Conservation (phyloP, 23 tunicate species). For the Trididemnum miniatum region DNA sequence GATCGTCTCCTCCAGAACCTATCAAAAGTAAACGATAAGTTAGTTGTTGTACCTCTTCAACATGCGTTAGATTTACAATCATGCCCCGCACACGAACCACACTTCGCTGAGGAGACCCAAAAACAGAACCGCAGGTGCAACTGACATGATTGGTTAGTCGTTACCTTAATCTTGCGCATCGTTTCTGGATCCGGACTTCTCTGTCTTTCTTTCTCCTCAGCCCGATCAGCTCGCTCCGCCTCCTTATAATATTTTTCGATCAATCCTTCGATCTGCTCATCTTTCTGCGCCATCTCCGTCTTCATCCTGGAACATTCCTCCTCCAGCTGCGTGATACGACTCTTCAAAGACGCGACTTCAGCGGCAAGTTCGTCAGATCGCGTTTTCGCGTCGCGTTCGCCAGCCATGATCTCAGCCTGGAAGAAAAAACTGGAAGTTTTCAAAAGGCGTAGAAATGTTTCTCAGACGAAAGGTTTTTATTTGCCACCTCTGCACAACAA, state of each 20-base stretch:
- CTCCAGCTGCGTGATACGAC: conserved; percentile 34
- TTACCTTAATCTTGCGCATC: conserved; percentile 61
- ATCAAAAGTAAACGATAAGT: no score
- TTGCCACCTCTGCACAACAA: no score
- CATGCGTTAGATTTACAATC: no score
- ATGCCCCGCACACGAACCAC: no score
- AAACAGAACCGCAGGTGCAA: no score
- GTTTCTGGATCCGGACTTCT: conserved; percentile 60
- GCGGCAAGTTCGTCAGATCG: conserved; percentile 36
- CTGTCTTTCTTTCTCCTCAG: conserved; percentile 38
- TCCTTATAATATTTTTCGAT: neutral
- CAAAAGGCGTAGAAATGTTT: no score
- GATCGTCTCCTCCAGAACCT: conserved; percentile 86
- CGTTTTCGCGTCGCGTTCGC: conserved; percentile 39
- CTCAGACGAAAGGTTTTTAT: no score
- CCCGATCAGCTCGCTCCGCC: conserved; percentile 25
- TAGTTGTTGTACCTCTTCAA: no score
- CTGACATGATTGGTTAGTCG: no score
- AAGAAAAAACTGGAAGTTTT: neutral
- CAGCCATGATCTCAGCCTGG: conserved; percentile 65
- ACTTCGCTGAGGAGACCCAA: no score
- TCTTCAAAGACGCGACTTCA: conserved; percentile 27
- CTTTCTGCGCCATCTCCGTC: conserved; percentile 34
- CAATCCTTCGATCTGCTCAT: conserved; percentile 31
- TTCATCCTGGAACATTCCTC: conserved; percentile 25